Evolutionary conservation across 2,797 vertebrate species (phyloP).

Genomic region (Hemitrygon akajei): DNA sequence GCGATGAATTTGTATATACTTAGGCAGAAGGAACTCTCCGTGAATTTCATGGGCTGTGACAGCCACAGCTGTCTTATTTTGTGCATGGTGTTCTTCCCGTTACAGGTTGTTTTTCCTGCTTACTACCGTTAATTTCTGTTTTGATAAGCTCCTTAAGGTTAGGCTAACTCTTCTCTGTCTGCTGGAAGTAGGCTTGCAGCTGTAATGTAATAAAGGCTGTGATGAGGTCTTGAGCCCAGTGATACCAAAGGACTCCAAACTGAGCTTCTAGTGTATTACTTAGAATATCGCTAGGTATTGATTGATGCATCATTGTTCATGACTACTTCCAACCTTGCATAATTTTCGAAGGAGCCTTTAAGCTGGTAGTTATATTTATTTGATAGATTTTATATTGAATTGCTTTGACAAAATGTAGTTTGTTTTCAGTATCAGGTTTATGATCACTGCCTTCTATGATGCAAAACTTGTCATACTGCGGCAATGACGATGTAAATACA

Average conservation of each 20-base stretch:
- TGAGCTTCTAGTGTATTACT: neutral
- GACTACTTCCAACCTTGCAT: neutral
- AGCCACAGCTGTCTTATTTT: neutral
- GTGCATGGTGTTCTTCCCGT: neutral
- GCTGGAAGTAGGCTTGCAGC: neutral
- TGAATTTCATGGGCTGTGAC: neutral
- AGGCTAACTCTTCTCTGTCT: neutral
- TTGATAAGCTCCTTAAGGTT: neutral
- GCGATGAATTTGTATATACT: neutral
- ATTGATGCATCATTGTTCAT: neutral
- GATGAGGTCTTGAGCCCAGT: too few relatives aligned
- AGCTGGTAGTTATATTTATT: neutral
- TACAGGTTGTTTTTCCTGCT: neutral
- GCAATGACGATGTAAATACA: too few relatives aligned
- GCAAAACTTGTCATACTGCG: too few relatives aligned
- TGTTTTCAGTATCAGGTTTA: too few relatives aligned
- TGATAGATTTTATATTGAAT: neutral
- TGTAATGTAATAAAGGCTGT: too few relatives aligned
- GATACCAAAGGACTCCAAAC: neutral
- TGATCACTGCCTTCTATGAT: too few relatives aligned
- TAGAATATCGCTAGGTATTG: neutral
- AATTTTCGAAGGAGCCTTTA: neutral
- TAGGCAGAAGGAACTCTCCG: neutral
- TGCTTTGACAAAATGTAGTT: neutral
- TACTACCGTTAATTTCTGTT: neutral